Evolutionary conservation across 2,888 invertebrate species (phyloP).

Genomic region (Tigriopus californicus): DNA sequence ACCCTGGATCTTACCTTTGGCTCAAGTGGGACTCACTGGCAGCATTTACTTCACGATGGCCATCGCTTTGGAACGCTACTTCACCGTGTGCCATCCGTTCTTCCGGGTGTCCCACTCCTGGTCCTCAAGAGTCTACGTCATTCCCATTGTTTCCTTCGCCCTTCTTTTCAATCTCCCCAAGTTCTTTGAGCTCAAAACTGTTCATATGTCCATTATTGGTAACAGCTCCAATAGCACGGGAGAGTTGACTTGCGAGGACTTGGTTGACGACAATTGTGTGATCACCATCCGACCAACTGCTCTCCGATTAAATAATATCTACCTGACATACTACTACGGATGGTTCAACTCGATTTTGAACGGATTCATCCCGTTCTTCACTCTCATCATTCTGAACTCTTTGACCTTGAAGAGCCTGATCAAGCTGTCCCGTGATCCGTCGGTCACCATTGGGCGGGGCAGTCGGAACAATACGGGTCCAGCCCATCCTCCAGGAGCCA

Average conservation of each 20-base stretch:
- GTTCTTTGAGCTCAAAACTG: conserved; percentile 9
- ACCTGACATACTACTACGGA: not conserved
- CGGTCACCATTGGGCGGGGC: not conserved
- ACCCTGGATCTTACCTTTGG: conserved; percentile 5
- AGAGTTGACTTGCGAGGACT: not conserved
- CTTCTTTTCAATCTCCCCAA: conserved; percentile 8
- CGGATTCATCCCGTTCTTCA: conserved; percentile 5
- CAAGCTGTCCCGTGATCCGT: not conserved
- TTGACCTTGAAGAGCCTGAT: not conserved
- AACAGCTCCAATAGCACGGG: not conserved
- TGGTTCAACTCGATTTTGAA: conserved; percentile 9
- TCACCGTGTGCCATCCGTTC: conserved; percentile 15
- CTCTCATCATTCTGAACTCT: conserved; percentile 5
- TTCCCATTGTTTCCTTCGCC: conserved; percentile 6
- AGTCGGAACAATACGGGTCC: not conserved
- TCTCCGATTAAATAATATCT: not conserved
- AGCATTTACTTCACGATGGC: conserved; percentile 13
- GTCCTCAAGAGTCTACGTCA: not conserved
- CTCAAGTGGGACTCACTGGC: conserved; percentile 13
- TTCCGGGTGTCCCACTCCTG: conserved; percentile 13
- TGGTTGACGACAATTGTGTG: not conserved
- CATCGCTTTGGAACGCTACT: conserved; percentile 11
- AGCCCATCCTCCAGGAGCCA: not conserved
- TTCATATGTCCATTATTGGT: not conserved
- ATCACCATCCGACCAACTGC: not conserved